Evolutionary conservation across 2,888 invertebrate genomes (phyloP).

Genomic region (Polylopha cassiicola): DNA sequence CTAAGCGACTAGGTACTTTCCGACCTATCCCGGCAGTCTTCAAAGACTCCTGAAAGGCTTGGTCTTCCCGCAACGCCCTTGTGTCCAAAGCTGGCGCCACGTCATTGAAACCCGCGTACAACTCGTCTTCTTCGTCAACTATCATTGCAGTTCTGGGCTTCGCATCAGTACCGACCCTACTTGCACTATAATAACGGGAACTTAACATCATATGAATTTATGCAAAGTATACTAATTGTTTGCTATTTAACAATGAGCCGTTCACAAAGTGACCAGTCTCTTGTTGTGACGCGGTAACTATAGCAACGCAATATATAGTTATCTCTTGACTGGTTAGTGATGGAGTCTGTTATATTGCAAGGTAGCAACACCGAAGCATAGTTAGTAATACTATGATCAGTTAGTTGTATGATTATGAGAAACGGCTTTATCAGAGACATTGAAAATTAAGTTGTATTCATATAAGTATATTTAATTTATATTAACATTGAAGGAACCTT

Average conservation of each 20-base stretch:
- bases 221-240: slow-evolving; percentile 6
- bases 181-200: slow-evolving; percentile 62
- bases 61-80: slow-evolving; percentile 83
- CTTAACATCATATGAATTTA: slow-evolving; percentile 48
- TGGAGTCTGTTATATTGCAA: slow-evolving; percentile 5
- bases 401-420: no score
- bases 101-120: slow-evolving; percentile 83
- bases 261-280: slow-evolving; percentile 18
- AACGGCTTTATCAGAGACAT: no score
- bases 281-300: slow-evolving; percentile 71
- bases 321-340: background rate
- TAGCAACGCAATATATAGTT: slow-evolving; percentile 35
- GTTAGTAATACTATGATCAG: no score
- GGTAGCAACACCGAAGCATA: no score
- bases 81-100: slow-evolving; percentile 81
- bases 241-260: no score
- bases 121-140: slow-evolving; percentile 78
- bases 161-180: slow-evolving; percentile 54
- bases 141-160: slow-evolving; percentile 62
- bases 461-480: no score
- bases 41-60: slow-evolving; percentile 86
- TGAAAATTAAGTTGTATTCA: no score
- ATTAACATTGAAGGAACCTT: no score
- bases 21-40: slow-evolving; percentile 83
- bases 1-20: slow-evolving; percentile 78